Evolutionary conservation across 2,797 vertebrate genomes (phyloP), one percentile per base, ranked within the genome.

Genomic region (Urosaurus nigricauda): DNA sequence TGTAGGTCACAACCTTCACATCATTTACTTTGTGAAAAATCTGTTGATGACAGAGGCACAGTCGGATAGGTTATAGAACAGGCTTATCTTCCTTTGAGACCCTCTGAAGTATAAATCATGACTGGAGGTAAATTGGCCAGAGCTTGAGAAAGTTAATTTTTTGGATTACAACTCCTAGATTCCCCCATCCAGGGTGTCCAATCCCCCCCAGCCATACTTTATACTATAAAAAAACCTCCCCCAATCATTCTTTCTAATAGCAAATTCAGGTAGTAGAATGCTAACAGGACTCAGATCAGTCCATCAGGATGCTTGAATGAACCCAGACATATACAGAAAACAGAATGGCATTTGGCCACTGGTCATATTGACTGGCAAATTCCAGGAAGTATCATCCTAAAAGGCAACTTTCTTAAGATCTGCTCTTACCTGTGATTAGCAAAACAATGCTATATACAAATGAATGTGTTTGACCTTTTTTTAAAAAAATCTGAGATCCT

Each of bases 1-100:
- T 21, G 16, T 82, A 83, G 93, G 90, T 92, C 89, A 0, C 80
- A 88, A 94, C 91, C 92, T 84, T 29, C 63, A 79, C 83, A 79
- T 90, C 89, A 87, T 93, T 92, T 82, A 87, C 74, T 73, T 74
- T 86, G 37, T 17, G 5, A 37, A 70, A 56, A 79, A 65, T 73
- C 63, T 91, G 77, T 91, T 93, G 89, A 93, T 90, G 89, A 90
- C n/a, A 0, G 78, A 60, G 85, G 79, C 65, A 79, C 82, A 88
- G 84, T 85, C 90, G 91, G 85, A 84, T 21, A 80, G 68, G 9
- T 16, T 12, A 21, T 37, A 60, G 68, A 91, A 71, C 26, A 74
- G 35, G 14, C 88, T 92, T 19, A 56, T 85, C 80, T 92, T 85
- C 87, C 90, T 88, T 83, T 51, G 53, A 16, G 65, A 91, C 73